phyloP scores from a whole-genome alignment of 92 coral and sea anemone genomes.

The Hydrozoanthus gracilis region DNA sequence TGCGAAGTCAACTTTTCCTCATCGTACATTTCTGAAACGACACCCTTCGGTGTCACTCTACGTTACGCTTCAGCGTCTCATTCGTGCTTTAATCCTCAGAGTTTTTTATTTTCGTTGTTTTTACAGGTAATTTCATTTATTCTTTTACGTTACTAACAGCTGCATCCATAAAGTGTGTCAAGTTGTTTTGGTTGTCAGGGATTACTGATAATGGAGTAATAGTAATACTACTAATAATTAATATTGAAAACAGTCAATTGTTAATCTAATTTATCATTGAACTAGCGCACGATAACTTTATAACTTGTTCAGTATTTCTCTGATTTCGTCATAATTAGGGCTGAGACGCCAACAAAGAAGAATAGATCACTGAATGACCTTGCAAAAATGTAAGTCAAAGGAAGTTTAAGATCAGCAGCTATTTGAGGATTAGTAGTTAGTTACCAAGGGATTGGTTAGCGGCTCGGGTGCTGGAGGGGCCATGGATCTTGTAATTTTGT shows the following conservation, averaged over 20 bases:
- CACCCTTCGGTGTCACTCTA: too few relatives aligned
- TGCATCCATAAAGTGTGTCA: too few relatives aligned
- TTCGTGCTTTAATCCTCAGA: background rate
- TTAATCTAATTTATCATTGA: too few relatives aligned
- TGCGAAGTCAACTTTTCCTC: too few relatives aligned
- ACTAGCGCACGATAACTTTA: background rate
- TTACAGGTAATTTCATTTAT: background rate
- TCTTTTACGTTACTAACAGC: too few relatives aligned
- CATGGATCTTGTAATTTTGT: too few relatives aligned
- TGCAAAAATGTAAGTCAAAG: constrained; percentile 71
- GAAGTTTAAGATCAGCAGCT: background rate
- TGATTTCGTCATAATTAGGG: constrained; percentile 21
- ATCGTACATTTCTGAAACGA: too few relatives aligned
- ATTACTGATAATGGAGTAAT: too few relatives aligned
- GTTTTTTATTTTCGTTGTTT: background rate
- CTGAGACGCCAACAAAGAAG: constrained; percentile 54
- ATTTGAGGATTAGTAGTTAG: background rate
- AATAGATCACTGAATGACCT: constrained; percentile 73
- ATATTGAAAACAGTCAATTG: too few relatives aligned
- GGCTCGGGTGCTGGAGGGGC: background rate
- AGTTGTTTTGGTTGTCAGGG: too few relatives aligned
- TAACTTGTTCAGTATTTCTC: background rate
- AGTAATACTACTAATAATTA: too few relatives aligned
- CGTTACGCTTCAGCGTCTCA: background rate
- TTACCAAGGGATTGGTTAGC: background rate